Evolutionary conservation across 2,888 invertebrate species (phyloP), one percentile per base, ranked within the genome.

Genomic region (Lissocephala sabroskyi): DNA sequence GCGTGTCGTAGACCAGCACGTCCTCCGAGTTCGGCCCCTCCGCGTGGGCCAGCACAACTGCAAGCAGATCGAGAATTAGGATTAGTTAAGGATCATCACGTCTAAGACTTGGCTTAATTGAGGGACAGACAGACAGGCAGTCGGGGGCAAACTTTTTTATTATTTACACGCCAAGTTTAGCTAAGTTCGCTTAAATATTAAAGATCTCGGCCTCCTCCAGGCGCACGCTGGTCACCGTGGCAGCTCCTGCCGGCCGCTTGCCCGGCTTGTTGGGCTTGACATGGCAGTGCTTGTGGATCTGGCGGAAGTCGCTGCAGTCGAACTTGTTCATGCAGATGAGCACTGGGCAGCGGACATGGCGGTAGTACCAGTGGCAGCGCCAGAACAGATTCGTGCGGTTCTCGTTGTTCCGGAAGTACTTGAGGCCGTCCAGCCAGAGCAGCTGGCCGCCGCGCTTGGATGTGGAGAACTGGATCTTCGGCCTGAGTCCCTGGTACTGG

Each of bases 301-400:
- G 84, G 0, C 84, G 81, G 53, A 83, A 84, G 49, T 84, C 84
- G 26, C 57, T 79, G 5, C 70, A 63, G 57, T 84, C 77, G 41
- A 60, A 82, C 59, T 83, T 84, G 54, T 82, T 84, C 84, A 84
- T 84, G 53, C 83, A 84, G 41, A 84, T 84, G 14, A 84, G 57
- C 0, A 84, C 84, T 1, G 84, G 84, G 48, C 84, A 84, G 26
- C 83, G 79, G 10, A 81, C 79, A 17, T 79, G 80, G 0, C 84
- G 75, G 56, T 84, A 84, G 50, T 84, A 84, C 80, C 84, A 82
- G 49, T 84, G 84, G 26, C 84, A 84, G 33, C 84, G 79, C 84
- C 84, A 84, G 45, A 82, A 84, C 32, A 80, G 60, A 59, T 84
- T 84, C 4, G 82, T 82, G 5, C 84, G 80, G 62, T 84, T 84